Evolutionary conservation across 1,140 invertebrate species (phyloP), one percentile per base, ranked within the genome.

Genomic region (Goniozus legneri): DNA sequence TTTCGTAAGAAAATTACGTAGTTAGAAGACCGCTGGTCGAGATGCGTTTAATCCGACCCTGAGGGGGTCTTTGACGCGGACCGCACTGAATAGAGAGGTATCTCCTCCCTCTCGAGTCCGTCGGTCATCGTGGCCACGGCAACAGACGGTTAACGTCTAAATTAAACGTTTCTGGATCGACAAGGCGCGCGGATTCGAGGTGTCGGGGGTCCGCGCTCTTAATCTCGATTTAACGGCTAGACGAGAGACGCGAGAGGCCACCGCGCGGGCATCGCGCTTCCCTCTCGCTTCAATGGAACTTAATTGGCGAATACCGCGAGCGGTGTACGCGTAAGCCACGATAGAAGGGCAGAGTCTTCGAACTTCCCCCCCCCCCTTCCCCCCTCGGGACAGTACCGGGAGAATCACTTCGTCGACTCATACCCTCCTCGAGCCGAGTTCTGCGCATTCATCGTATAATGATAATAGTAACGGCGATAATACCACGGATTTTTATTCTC

Each of bases 121-220:
- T n/a, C n/a, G n/a, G n/a, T n/a, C n/a, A n/a, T n/a, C n/a, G n/a
- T n/a, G n/a, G n/a, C 56, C 58, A 41, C 47, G 58, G 50, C 52
- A 62, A 60, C 51, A 57, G 52, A 48, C 56, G 49, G 56, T 55
- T n/a, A 62, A 66, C 58, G 55, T 65, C 62, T 66, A 65, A 66
- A 66, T 66, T 65, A 66, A 65, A 65, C 61, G 55, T 67, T 67
- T 67, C 62, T 64, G 61, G 60, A 61, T 64, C 58, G 56, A 60
- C 52, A 60, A 52, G 52, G 55, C 54, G 47, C n/a, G n/a, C 47
- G 52, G 53, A 61, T 63, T 63, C 56, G 63, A 52, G 52, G 51
- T 62, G 57, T 65, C 59, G 62, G 56, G 59, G 46, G 58, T 56
- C n/a, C n/a, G n/a, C 62, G 54, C 52, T 65, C 62, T 61, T 66